Percentiles rank a stretch among this genome's conserved stretches.
Conservation (phyloP, 2,113 vertebrate species). For the Numenius arquata region DNA sequence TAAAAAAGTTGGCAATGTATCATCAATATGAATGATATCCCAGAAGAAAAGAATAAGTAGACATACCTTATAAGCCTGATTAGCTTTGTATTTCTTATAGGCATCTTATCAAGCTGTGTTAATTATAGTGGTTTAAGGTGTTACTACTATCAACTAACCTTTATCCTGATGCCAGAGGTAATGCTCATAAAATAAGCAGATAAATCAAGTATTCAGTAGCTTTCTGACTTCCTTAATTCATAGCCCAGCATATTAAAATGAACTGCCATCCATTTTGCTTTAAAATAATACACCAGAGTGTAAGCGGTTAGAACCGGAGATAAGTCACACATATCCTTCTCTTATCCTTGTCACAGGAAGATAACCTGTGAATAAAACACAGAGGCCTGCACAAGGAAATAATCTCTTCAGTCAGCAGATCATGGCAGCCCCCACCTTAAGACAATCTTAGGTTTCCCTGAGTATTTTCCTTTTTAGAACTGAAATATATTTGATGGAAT, state of each 20-base stretch:
- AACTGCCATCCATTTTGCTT: neutral
- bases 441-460: neutral
- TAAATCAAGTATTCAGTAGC: neutral
- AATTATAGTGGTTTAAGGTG: neutral
- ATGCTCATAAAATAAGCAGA: neutral
- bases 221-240: neutral
- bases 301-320: neutral
- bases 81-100: neutral
- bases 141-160: neutral
- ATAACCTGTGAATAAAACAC: neutral
- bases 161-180: neutral
- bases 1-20: neutral
- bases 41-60: neutral
- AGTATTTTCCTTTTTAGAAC: neutral
- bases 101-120: neutral
- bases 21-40: neutral
- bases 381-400: neutral
- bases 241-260: neutral
- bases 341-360: neutral
- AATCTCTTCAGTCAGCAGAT: neutral
- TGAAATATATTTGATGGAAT: neutral
- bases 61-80: neutral
- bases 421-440: neutral
- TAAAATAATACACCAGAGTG: neutral
- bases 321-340: neutral